Evolutionary conservation across 2,888 invertebrate genomes (phyloP), one percentile per base, ranked within the genome.

Genomic region (Clitarchus hookeri): DNA sequence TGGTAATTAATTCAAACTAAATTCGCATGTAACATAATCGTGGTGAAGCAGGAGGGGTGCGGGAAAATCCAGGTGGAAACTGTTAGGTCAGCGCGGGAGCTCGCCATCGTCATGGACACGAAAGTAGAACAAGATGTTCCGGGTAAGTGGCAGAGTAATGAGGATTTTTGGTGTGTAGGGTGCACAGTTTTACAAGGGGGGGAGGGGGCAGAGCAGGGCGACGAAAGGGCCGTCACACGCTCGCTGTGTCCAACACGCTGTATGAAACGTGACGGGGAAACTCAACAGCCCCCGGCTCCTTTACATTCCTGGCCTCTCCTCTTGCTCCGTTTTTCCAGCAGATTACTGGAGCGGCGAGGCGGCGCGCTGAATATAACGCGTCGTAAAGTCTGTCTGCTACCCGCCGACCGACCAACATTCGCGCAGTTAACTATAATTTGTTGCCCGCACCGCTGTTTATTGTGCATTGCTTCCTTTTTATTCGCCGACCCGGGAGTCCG

Each of bases 221-320:
- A 9, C 8, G 65, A 65, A 16, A 48, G 48, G 65, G 65, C 53
- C 19, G 65, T 19, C 23, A 23, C n/a, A 65, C n/a, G 65, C 23
- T 65, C 65, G 65, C 65, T 23, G 65, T 65, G 65, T 65, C 65
- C 65, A 65, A 65, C 65, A 65, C 65, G 65, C 19, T 65, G 65
- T n/a, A 65, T n/a, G 65, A 65, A 65, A 65, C 65, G 65, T 65
- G 65, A 65, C 65, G 65, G 8, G 36, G 65, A 65, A 23, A 65
- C 65, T n/a, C n/a, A 65, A 65, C 19, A 65, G 8, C n/a, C 65
- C n/a, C 16, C 19, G 65, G 8, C 65, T 65, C n/a, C 65, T 65
- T 65, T 65, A n/a, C 65, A 65, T 65, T 65, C 65, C 23, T 65
- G 13, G 65, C 65, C n/a, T 65, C 65, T 65, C 65, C n/a, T 65